Base-by-base conservation (phyloP, 2,888 invertebrate species). In the Gerris lacustris region DNA sequence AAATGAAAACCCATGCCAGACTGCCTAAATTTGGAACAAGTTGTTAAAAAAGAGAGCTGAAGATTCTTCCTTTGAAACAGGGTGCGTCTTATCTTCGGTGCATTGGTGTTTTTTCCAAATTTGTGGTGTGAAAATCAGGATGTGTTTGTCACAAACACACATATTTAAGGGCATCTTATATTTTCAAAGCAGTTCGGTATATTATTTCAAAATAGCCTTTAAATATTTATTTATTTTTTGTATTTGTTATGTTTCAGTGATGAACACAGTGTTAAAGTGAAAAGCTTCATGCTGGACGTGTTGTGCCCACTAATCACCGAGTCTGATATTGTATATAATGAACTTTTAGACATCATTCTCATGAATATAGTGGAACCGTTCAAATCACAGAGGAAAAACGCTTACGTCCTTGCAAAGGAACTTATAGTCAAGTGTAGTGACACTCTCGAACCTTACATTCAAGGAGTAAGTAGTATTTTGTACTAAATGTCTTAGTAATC, bases 261-360 rank as follows among this genome's bases (percentile, higher is more conserved):
- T 80, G 95, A 96, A 79, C 97, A 97, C 82, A 96, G 96, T 9
- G 88, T 89, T 15, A 94, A 96, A 83, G 96, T 98, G 67, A 96
- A 95, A 79, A 94, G 92, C 74, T 96, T 97, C 81, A 96, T 98
- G 91, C 83, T 97, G 78, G 97, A 98, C 80, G 94, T 97, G 69
- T 85, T 98, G 74, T 91, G 92, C 78, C 96, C 97, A 0, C 84
- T 98, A 64, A 93, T 98, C 77, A 92, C 93, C 43, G 97, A 98
- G 82, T 94, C 95, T 6, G 97, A 98, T 80, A 89, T 92, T 77
- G 93, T 98, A 68, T 94, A 96, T 76, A 93, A 93, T 79, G 95
- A 96, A 80, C 85, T 97, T 9, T 84, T 98, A 72, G 95, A 98
- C 82, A 92, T 95, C 74, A 93, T 98, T 78, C 85, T 98, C 70